A percentile compares a stretch with the other conserved stretches of the same genome.
Conservation (phyloP, 2,888 invertebrate species). For the Cataglyphis cursor region DNA sequence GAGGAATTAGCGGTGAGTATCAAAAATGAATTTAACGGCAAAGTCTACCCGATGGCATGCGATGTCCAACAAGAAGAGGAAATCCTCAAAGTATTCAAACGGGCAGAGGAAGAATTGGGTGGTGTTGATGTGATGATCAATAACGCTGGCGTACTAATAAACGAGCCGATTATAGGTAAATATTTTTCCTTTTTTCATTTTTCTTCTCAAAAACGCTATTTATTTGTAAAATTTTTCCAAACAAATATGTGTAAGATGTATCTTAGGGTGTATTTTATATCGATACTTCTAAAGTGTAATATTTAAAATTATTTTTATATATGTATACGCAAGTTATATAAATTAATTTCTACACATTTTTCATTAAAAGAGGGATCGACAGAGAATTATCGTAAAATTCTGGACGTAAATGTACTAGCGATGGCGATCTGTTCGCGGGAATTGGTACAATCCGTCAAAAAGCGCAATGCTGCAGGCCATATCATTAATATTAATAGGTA, state of each 20-base stretch:
- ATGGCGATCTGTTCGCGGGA: slow-evolving; percentile 88
- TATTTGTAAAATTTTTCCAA: background rate
- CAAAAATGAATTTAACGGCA: slow-evolving; percentile 73
- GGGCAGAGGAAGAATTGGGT: slow-evolving; percentile 87
- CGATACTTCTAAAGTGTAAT: background rate
- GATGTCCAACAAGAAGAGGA: slow-evolving; percentile 88
- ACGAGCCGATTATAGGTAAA: slow-evolving; percentile 81
- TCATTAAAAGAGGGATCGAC: slow-evolving; percentile 69
- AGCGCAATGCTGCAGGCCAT: slow-evolving; percentile 88
- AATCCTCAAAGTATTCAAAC: slow-evolving; percentile 88
- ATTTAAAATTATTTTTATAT: background rate
- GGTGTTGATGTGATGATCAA: slow-evolving; percentile 89
- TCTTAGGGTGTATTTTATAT: background rate
- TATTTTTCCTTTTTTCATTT: background rate
- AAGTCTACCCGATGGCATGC: slow-evolving; percentile 86
- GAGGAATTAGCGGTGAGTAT: slow-evolving; percentile 74
- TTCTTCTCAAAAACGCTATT: background rate
- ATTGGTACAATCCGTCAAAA: slow-evolving; percentile 88
- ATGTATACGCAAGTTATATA: background rate
- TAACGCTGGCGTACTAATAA: slow-evolving; percentile 87
- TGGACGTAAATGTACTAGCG: slow-evolving; percentile 89
- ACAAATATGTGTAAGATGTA: background rate
- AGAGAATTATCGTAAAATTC: slow-evolving; percentile 84
- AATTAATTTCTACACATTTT: background rate
- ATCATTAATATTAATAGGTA: slow-evolving; percentile 90